A percentile compares a stretch with the other conserved stretches of the same genome.
Evolutionary conservation across 1,140 invertebrate species (phyloP).

Genomic region (Fopius arisanus): DNA sequence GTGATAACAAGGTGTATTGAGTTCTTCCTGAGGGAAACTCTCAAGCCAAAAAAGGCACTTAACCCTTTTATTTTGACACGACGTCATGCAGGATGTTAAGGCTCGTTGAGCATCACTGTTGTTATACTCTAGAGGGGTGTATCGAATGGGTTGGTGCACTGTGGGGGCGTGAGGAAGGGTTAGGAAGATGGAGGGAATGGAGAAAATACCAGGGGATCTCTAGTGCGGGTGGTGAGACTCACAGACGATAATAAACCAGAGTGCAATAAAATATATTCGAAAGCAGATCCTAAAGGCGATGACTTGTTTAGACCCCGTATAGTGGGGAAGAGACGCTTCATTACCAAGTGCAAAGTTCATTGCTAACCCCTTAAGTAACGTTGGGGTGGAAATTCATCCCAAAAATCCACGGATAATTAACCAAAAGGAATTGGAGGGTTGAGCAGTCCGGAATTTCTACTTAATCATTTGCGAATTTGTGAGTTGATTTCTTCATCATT

Average conservation of each 20-base stretch:
- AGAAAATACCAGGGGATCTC: constrained; percentile 34
- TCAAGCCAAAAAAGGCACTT: not conserved
- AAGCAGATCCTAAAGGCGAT: constrained; percentile 49
- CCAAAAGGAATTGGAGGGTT: constrained; percentile 38
- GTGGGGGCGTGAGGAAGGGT: constrained; percentile 22
- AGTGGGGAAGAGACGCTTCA: constrained; percentile 51
- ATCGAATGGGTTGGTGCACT: constrained; percentile 20
- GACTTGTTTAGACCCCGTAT: constrained; percentile 54
- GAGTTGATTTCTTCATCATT: constrained; percentile 11
- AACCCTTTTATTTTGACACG: constrained; percentile 49
- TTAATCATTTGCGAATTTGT: constrained; percentile 10
- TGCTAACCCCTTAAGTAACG: constrained; percentile 52
- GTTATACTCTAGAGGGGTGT: constrained; percentile 44
- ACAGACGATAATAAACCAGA: constrained; percentile 57
- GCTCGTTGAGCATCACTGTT: constrained; percentile 61
- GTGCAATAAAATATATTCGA: constrained; percentile 63
- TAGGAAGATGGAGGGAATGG: not conserved
- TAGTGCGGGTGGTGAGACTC: constrained; percentile 10
- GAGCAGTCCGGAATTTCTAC: constrained; percentile 34
- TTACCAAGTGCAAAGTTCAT: constrained; percentile 62
- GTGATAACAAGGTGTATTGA: not conserved
- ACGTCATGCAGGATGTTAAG: constrained; percentile 50
- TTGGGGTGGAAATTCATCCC: constrained; percentile 28
- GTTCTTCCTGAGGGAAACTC: not conserved
- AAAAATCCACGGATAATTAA: constrained; percentile 62